These are phyloP conservation scores for Xylocampa areola DNA, from an alignment of 2,888 invertebrate genomes.

Conservation along the genomic window DNA sequence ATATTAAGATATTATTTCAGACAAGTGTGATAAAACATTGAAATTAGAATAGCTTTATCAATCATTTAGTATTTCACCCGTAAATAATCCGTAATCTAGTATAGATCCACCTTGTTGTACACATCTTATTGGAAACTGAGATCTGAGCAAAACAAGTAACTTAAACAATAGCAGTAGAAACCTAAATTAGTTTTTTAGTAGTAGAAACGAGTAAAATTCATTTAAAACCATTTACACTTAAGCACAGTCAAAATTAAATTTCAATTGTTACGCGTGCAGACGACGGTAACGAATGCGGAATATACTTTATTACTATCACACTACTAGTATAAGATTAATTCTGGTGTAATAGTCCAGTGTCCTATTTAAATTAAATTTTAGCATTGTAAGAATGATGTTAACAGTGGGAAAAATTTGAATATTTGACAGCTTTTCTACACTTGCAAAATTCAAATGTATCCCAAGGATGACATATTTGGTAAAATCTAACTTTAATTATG, in stretches of 20 bases:
- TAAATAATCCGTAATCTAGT: not conserved
- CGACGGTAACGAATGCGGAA: slow-evolving; percentile 34
- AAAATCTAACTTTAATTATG: no score
- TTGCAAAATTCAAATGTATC: no score
- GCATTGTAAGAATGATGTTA: no score
- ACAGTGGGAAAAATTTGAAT: no score
- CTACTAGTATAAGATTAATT: slow-evolving; percentile 3
- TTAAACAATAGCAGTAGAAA: no score
- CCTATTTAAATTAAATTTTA: no score
- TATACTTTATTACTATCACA: slow-evolving; percentile 23
- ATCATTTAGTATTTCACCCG: not conserved
- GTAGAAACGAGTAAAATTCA: slow-evolving; percentile 21
- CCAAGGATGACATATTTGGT: no score
- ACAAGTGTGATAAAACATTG: not conserved
- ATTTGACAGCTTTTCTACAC: no score
- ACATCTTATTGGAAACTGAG: no score
- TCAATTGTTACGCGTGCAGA: slow-evolving; percentile 37
- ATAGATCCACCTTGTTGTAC: no score
- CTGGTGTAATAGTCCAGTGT: no score
- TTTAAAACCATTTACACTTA: slow-evolving; percentile 35
- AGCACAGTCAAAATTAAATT: slow-evolving; percentile 42
- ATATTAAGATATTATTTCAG: not conserved
- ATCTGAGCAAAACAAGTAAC: no score
- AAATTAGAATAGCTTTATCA: not conserved
- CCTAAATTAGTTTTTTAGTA: slow-evolving; percentile 8